Percentiles rank a stretch among this genome's conserved stretches.
Evolutionary conservation across 2,888 invertebrate genomes (phyloP).

Genomic region (Ernsta delagoae): DNA sequence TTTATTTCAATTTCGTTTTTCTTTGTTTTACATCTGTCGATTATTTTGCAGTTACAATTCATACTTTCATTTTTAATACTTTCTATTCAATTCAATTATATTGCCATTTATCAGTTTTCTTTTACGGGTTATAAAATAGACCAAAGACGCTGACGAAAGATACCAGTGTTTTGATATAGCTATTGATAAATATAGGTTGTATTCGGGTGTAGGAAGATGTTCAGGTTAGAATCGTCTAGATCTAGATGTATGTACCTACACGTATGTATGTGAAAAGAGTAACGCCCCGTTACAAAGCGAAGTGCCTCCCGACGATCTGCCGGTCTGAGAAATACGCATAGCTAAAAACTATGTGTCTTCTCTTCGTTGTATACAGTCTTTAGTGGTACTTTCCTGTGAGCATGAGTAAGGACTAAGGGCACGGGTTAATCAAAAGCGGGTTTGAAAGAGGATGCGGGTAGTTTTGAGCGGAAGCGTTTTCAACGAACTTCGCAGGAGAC

Average conservation of each 20-base stretch:
- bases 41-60: background rate
- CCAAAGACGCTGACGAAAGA: too few relatives aligned
- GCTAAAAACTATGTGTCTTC: conserved; percentile 24
- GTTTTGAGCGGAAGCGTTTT: background rate
- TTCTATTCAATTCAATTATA: too few relatives aligned
- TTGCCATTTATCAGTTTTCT: too few relatives aligned
- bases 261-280: conserved; percentile 31
- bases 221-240: too few relatives aligned
- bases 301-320: conserved; percentile 13
- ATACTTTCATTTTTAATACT: background rate
- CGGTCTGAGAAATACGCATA: conserved; percentile 19
- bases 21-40: background rate
- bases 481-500: too few relatives aligned
- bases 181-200: too few relatives aligned
- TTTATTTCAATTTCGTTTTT: background rate
- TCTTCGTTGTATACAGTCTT: conserved; percentile 6
- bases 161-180: too few relatives aligned
- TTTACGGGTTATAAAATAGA: too few relatives aligned
- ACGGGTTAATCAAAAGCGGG: background rate
- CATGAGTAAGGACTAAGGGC: background rate
- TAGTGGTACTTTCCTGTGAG: conserved; percentile 11
- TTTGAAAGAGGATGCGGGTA: background rate
- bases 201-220: too few relatives aligned
- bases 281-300: conserved; percentile 27
- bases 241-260: too few relatives aligned